These are phyloP conservation scores for Bombus sibiricus DNA, from an alignment of 1,140 invertebrate genomes.

Conservation along the genomic window DNA sequence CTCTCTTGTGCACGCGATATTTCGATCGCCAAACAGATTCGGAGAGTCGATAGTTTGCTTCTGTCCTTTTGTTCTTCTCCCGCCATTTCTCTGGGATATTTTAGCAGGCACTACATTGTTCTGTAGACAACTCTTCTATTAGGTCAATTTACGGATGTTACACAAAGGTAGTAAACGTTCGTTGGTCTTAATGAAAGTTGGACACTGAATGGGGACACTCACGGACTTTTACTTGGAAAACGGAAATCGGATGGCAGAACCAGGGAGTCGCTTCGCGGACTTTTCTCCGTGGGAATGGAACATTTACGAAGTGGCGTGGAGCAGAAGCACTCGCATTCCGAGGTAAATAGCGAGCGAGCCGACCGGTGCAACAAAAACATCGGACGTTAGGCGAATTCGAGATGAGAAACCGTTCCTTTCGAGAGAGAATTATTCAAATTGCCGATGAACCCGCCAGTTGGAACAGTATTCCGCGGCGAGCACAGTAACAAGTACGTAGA, in stretches of 20 bases:
- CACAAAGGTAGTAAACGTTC: not conserved
- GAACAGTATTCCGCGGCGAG: constrained; percentile 49
- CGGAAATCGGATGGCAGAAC: not conserved
- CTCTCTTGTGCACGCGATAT: not conserved
- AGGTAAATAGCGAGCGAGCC: constrained; percentile 39
- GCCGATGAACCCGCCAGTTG: constrained; percentile 62
- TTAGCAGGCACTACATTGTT: not conserved
- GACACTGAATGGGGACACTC: not conserved
- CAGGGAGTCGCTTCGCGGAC: not conserved
- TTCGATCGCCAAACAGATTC: constrained; percentile 26
- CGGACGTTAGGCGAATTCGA: constrained; percentile 75
- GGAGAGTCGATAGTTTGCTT: not conserved
- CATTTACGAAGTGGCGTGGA: constrained; percentile 42
- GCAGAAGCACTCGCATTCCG: constrained; percentile 44
- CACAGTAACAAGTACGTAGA: constrained; percentile 66
- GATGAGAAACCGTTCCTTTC: constrained; percentile 68
- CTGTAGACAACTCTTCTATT: not conserved
- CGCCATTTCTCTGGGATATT: not conserved
- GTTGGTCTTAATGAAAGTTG: too few relatives aligned
- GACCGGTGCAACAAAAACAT: constrained; percentile 58
- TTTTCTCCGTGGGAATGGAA: constrained; percentile 45
- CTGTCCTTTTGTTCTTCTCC: not conserved
- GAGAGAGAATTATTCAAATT: constrained; percentile 79
- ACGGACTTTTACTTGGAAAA: constrained; percentile 9
- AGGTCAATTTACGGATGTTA: not conserved